Evolutionary conservation across 1,140 invertebrate genomes (phyloP).

Genomic region (Eriosoma lanigerum): DNA sequence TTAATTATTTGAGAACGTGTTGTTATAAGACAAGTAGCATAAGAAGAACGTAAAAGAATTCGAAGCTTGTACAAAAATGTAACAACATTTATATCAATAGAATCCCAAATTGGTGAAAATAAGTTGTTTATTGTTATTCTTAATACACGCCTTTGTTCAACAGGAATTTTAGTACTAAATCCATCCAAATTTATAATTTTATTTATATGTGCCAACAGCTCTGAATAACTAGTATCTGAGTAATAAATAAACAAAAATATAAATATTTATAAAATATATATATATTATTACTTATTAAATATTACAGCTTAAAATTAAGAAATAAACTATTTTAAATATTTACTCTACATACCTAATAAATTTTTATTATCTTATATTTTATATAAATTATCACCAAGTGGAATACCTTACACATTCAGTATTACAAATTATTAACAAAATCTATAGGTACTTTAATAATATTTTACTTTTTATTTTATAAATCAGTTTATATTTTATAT

Average conservation of each 20-base stretch:
- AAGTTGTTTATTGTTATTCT: conserved; percentile 40
- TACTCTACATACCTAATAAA: too few relatives aligned
- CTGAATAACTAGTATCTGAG: not conserved
- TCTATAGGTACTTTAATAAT: too few relatives aligned
- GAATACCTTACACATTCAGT: too few relatives aligned
- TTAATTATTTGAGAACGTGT: conserved; percentile 19
- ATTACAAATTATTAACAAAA: too few relatives aligned
- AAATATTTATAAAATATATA: not conserved
- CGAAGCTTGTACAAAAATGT: conserved; percentile 32
- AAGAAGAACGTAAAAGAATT: conserved; percentile 40
- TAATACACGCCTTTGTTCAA: conserved; percentile 37
- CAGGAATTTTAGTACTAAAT: conserved; percentile 42
- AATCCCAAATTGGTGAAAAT: conserved; percentile 40
- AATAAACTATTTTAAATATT: too few relatives aligned
- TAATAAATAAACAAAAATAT: not conserved
- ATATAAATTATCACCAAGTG: too few relatives aligned
- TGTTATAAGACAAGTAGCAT: conserved; percentile 41
- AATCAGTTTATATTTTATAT: too few relatives aligned
- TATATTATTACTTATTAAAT: not conserved
- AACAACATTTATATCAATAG: conserved; percentile 12
- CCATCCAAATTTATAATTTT: conserved; percentile 16
- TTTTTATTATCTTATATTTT: too few relatives aligned
- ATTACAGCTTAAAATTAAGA: not conserved
- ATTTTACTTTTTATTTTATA: too few relatives aligned
- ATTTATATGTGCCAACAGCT: not conserved